Base-by-base conservation (phyloP, 1,140 invertebrate genomes). In the Leptinotarsa texana region DNA sequence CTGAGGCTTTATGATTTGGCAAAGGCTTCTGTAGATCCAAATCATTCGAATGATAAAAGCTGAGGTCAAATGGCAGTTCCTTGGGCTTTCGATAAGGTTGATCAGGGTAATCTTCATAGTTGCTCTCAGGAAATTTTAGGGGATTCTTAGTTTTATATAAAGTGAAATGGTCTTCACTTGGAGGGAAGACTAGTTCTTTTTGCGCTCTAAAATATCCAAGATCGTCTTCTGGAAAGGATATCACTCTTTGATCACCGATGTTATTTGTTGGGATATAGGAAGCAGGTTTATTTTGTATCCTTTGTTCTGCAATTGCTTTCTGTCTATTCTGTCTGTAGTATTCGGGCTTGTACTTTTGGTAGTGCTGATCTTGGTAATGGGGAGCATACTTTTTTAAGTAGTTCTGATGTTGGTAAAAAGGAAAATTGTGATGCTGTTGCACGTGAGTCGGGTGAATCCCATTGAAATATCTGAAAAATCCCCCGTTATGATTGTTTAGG, bases 401-500 rank as follows among this genome's bases (percentile, higher is more conserved):
- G 27, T 67, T 72, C 13, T 51, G 69, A 0, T 21, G 17, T 24
- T 13, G 18, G 13, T 69, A 13, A 27, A 62, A 62, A 21, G 17
- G 17, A 18, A 21, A 22, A 18, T 49, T 13, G 42, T 70, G 17
- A 65, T 74, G 42, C 11, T 15, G n/a, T 18, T 70, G 62, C 21
- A 62, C 15, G 17, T 61, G 22, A 62, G 69, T 63, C n/a, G 72
- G 33, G 48, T 77, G 70, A 4, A 80, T 5, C 63, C 88, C 87
- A 73, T 88, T 90, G 81, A 95, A 94, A 80, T 92, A 93, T 72
- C 92, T 88, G 82, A 94, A 95, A 83, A 95, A 94, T 13, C 94
- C 94, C 61, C 94, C 94, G 73, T 94, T 94, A 82, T 95, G 90
- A 84, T 95, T 95, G 85, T 95, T 95, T 65, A 95, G 86, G 82